Conservation (phyloP, 2,888 invertebrate genomes). For the Nomada flava region DNA sequence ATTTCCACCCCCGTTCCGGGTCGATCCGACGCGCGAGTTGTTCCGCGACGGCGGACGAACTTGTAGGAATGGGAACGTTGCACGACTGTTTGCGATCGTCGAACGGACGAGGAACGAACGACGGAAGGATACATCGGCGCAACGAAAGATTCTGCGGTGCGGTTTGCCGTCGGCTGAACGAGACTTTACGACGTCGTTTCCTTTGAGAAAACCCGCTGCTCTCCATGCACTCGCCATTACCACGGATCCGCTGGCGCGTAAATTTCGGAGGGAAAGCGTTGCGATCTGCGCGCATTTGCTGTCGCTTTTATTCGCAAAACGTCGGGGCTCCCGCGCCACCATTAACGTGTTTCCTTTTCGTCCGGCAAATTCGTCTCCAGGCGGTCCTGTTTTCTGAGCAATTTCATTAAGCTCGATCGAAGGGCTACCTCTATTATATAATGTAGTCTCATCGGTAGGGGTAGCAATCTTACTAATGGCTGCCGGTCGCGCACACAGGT, state of each 20-base stretch:
- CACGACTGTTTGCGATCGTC: constrained; percentile 22
- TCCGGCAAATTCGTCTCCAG: constrained; percentile 45
- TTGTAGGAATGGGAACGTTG: constrained; percentile 26
- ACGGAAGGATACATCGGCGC: constrained; percentile 36
- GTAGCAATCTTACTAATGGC: constrained; percentile 80
- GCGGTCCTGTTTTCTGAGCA: constrained; percentile 75
- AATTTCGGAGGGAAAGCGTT: constrained; percentile 26
- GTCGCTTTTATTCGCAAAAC: background rate
- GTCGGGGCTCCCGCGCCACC: background rate
- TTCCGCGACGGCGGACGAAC: background rate
- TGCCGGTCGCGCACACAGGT: constrained; percentile 45
- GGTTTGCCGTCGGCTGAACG: constrained; percentile 47
- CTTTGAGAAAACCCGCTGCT: constrained; percentile 31
- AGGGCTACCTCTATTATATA: constrained; percentile 73
- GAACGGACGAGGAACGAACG: constrained; percentile 18
- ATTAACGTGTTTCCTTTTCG: constrained; percentile 8
- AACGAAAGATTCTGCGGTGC: constrained; percentile 41
- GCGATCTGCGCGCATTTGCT: background rate
- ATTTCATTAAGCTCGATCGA: constrained; percentile 79
- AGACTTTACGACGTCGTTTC: constrained; percentile 58
- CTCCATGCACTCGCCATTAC: constrained; percentile 28
- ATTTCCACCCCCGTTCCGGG: background rate
- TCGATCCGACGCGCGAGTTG: background rate
- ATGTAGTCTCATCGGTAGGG: constrained; percentile 73
- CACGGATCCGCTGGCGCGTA: constrained; percentile 18